These are phyloP conservation scores for Vulpes ferrilata DNA, from an alignment of 2,113 vertebrate species.

Conservation along the genomic window DNA sequence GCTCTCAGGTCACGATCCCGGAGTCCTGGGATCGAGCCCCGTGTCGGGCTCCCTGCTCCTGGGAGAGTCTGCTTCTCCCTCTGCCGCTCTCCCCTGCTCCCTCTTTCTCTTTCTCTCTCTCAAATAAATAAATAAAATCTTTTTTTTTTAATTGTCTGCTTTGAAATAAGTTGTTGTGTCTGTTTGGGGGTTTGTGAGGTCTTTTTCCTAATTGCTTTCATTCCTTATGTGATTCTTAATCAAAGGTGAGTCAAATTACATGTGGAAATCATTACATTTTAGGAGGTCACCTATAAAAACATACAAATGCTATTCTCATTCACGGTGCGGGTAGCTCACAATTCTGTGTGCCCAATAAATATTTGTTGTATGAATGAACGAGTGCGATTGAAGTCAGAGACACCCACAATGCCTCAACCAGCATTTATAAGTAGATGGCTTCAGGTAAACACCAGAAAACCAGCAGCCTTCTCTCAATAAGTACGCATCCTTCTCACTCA, in stretches of 20 bases:
- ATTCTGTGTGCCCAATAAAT: constrained; percentile 21
- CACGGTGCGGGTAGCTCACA: neutral
- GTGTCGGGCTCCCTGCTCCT: too few relatives aligned
- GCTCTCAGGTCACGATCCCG: too few relatives aligned
- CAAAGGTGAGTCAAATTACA: constrained; percentile 72
- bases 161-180: constrained; percentile 70
- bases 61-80: too few relatives aligned
- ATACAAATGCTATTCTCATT: constrained; percentile 29
- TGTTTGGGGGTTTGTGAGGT: neutral
- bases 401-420: constrained; percentile 54
- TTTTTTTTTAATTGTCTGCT: constrained; percentile 43
- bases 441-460: constrained; percentile 74
- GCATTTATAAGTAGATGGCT: constrained; percentile 74
- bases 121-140: too few relatives aligned
- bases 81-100: too few relatives aligned
- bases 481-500: constrained; percentile 77
- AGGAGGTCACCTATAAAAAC: constrained; percentile 64
- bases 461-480: constrained; percentile 72
- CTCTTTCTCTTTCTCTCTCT: too few relatives aligned
- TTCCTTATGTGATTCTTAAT: constrained; percentile 74
- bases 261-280: constrained; percentile 69
- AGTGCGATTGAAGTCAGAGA: constrained; percentile 60
- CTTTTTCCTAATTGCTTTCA: constrained; percentile 67
- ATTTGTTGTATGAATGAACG: constrained; percentile 29
- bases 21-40: too few relatives aligned